phyloP scores from a whole-genome alignment of 2,113 vertebrate species.

The Melanocharis versteri region DNA sequence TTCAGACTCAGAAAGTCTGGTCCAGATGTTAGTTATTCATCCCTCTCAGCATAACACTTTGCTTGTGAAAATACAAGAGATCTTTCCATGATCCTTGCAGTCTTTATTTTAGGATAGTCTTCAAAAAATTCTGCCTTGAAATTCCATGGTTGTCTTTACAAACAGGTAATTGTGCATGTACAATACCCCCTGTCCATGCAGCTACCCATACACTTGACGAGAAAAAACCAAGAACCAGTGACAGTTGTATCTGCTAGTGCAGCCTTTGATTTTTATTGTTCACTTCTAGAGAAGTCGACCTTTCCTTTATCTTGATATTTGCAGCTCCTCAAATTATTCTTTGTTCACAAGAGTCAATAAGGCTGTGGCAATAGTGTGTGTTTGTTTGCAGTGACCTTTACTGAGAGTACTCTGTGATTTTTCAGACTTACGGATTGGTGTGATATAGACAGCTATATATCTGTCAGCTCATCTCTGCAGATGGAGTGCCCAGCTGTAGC shows the following conservation, averaged over 20 bases:
- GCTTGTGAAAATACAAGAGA: neutral
- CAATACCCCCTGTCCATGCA: neutral
- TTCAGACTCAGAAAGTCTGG: neutral
- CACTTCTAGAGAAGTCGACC: neutral
- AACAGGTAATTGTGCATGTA: neutral
- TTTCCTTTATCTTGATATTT: neutral
- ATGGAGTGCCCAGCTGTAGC: neutral
- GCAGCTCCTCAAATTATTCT: neutral
- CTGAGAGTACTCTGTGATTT: neutral
- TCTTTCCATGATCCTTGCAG: neutral
- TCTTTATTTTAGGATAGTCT: neutral
- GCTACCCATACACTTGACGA: fast-evolving
- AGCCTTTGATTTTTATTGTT: neutral
- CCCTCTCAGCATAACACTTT: neutral
- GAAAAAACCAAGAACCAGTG: neutral
- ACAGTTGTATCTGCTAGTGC: neutral
- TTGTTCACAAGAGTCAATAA: neutral
- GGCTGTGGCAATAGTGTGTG: neutral
- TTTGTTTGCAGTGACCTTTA: slow-evolving; percentile 17
- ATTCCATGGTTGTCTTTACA: neutral
- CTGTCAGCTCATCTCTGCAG: neutral
- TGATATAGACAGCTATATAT: neutral
- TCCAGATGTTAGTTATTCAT: neutral
- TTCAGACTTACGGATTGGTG: neutral
- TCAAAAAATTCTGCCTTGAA: neutral